A percentile compares a stretch with the other conserved stretches of the same genome.
phyloP scores from a whole-genome alignment of 2,113 vertebrate species.

The Oreocharis arfaki region DNA sequence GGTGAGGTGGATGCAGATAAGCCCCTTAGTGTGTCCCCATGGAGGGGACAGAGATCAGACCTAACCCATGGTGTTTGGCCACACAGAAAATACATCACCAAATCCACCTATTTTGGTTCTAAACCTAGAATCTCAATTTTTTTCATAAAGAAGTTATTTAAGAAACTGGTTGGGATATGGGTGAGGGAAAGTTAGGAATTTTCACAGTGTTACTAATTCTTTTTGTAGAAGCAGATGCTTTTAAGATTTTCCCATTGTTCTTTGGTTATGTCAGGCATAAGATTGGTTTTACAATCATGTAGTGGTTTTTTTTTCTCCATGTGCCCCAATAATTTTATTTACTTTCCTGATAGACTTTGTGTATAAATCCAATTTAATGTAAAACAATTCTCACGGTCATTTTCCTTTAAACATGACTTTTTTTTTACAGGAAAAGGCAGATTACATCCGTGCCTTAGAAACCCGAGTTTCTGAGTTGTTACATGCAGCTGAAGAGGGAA shows the following conservation, averaged over 20 bases:
- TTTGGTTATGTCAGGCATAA: not conserved
- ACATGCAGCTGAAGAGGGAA: not conserved
- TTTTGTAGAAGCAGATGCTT: not conserved
- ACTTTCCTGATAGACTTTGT: not conserved
- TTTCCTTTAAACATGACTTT: not conserved
- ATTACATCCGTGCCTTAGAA: not conserved
- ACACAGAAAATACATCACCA: not conserved
- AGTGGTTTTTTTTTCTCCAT: not conserved
- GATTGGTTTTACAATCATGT: not conserved
- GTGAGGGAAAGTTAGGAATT: not conserved
- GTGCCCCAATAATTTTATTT: not conserved
- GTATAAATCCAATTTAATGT: not conserved
- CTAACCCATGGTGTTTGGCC: not conserved
- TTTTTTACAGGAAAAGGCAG: not conserved
- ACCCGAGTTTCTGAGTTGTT: not conserved
- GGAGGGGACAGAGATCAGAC: not conserved
- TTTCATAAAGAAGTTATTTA: not conserved
- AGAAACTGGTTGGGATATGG: not conserved
- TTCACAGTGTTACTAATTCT: not conserved
- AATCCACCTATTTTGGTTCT: not conserved
- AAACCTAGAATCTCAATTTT: not conserved
- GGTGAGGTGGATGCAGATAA: not conserved
- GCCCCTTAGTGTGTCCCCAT: rapidly evolving
- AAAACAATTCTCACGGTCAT: not conserved
- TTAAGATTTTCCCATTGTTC: not conserved